Base-by-base conservation (phyloP, 2,888 invertebrate genomes). In the Aporophyla nigra region DNA sequence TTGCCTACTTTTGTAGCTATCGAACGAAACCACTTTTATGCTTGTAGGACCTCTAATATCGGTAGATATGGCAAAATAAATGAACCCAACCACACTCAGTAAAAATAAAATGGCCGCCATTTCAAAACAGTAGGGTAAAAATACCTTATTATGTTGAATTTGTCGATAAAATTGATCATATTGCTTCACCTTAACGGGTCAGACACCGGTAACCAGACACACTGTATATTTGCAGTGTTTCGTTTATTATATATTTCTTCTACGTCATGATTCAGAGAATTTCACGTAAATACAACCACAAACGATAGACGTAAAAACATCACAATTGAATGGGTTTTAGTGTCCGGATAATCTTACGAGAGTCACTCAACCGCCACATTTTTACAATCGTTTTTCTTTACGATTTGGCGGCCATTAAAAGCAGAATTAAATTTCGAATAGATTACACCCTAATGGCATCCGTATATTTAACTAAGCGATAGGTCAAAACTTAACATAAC, bases 251-350 rank as follows among this genome's bases (percentile, higher is more conserved):
- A 40, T 16, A 27, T 65, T 10, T n/a, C 24, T 21, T 33, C 9
- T 7, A 14, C 19, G 33, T 54, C 21, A 16, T 40, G 49, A 33
- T 61, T 43, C 53, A 65, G 46, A 21, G 66, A 16, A 49, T 51
- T 54, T 40, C n/a, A 49, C 14, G 14, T 53, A 53, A 56, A 66
- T 21, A 10, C 12, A 27, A 73, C 74, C 43, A 46, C 14, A 56
- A 62, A 49, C 49, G 61, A 46, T 40, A 21, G 16, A 66, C 61
- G 61, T 82, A 61, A 61, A 54, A 78, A 33, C 61, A 79, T 70
- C 54, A 76, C 78, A 76, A 76, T 16, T 82, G 77, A 78, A 82
- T 78, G 78, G 33, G 51, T 78, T 83, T 82, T 83, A 78, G 54
- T 76, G 19, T 67, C 67, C 61, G 62, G 61, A 76, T 76, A 76